A percentile compares a stretch with the other conserved stretches of the same genome.
Conservation (phyloP, 1,140 invertebrate genomes). For the Psilanteris sp. region DNA sequence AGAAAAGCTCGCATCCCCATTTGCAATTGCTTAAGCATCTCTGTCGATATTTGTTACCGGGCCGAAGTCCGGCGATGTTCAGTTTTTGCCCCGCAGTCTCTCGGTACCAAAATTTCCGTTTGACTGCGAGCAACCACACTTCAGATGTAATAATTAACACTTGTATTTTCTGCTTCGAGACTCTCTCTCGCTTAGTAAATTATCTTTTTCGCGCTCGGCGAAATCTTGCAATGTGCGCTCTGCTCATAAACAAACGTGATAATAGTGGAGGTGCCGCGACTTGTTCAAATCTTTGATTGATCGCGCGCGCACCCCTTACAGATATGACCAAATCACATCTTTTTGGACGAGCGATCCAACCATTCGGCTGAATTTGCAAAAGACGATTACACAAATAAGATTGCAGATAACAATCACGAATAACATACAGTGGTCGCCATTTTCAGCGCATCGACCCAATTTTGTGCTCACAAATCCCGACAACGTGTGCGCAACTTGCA, state of each 20-base stretch:
- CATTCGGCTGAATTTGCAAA: constrained; percentile 5
- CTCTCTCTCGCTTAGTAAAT: too few relatives aligned
- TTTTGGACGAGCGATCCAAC: constrained; percentile 9
- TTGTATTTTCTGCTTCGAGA: too few relatives aligned
- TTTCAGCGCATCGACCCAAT: constrained; percentile 78
- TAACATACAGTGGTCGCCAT: constrained; percentile 71
- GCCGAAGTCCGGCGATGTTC: constrained; percentile 72
- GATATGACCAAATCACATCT: constrained; percentile 17
- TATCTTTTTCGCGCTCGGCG: constrained; percentile 11
- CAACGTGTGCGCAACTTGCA: constrained; percentile 34
- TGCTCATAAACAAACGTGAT: constrained; percentile 55
- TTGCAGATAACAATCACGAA: constrained; percentile 63
- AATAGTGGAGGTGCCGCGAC: constrained; percentile 8
- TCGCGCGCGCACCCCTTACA: constrained; percentile 9
- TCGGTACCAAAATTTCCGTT: neutral
- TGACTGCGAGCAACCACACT: neutral
- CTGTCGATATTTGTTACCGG: constrained; percentile 72
- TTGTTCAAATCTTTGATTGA: neutral
- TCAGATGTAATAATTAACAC: too few relatives aligned
- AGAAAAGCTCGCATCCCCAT: constrained; percentile 98
- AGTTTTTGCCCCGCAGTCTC: constrained; percentile 62
- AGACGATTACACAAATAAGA: neutral
- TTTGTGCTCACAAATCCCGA: constrained; percentile 59
- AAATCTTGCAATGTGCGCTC: constrained; percentile 9
- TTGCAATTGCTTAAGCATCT: constrained; percentile 97